Conservation (phyloP, 2,888 invertebrate genomes). For the Athalia rosae region DNA sequence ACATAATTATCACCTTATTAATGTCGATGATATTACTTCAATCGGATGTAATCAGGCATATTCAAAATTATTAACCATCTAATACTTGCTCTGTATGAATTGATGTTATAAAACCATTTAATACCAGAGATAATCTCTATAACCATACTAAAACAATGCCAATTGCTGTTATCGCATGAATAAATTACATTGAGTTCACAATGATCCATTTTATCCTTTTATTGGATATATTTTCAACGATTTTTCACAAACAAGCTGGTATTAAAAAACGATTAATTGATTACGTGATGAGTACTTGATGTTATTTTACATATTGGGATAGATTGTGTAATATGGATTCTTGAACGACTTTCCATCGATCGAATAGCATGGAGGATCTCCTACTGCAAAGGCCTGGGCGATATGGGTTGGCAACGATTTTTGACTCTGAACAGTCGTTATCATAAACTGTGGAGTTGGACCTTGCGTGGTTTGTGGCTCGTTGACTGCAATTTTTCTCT, state of each 20-base stretch:
- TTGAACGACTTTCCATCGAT: conserved; percentile 64
- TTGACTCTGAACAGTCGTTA: conserved; percentile 63
- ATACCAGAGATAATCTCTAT: not conserved
- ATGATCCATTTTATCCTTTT: not conserved
- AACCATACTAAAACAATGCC: not conserved
- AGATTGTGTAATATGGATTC: conserved; percentile 65
- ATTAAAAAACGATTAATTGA: not conserved
- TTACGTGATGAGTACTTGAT: not conserved
- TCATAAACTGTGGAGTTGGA: conserved; percentile 62
- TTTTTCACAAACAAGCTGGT: not conserved
- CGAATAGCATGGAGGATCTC: conserved; percentile 62
- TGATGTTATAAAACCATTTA: conserved; percentile 7
- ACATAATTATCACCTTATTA: conserved; percentile 13
- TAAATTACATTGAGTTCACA: conserved; percentile 23
- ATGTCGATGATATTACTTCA: conserved; percentile 8
- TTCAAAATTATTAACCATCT: conserved; percentile 9
- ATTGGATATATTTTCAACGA: not conserved
- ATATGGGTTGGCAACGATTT: conserved; percentile 59
- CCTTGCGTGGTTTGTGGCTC: conserved; percentile 51
- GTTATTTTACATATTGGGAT: conserved; percentile 63
- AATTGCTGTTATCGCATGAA: not conserved
- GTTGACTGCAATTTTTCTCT: conserved; percentile 61
- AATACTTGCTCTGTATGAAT: not conserved
- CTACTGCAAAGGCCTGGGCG: conserved; percentile 62
- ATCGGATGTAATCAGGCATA: conserved; percentile 7